Evolutionary conservation across 2,888 invertebrate genomes (phyloP).

Genomic region (Pollenia amentaria): DNA sequence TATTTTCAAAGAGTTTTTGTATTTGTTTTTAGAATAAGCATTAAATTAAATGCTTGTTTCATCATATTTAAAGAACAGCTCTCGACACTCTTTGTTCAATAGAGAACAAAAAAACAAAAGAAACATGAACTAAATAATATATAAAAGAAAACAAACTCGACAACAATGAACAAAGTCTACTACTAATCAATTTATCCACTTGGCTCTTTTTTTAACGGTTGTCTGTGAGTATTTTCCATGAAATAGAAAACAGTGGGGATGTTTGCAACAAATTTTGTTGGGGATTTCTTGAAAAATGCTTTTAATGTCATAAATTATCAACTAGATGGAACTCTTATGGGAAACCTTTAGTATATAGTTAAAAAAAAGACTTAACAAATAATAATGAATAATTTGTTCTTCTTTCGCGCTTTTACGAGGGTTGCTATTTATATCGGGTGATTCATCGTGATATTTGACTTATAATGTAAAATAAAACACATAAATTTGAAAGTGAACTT

Average conservation of each 20-base stretch:
- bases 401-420: too few species aligned
- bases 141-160: background rate
- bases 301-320: too few species aligned
- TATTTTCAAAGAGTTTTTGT: conserved; percentile 30
- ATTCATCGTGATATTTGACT: too few species aligned
- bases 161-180: conserved; percentile 63
- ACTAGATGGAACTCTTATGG: too few species aligned
- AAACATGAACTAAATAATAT: conserved; percentile 25
- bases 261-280: background rate
- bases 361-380: too few species aligned
- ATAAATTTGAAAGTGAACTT: too few species aligned
- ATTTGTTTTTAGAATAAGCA: conserved; percentile 17
- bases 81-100: conserved; percentile 32
- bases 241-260: conserved; percentile 23
- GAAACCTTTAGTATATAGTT: too few species aligned
- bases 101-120: background rate
- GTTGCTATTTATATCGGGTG: too few species aligned
- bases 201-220: conserved; percentile 33
- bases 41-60: conserved; percentile 60
- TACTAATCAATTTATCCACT: conserved; percentile 71
- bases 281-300: background rate
- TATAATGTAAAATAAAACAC: too few species aligned
- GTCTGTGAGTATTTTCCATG: conserved; percentile 37
- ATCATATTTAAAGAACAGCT: conserved; percentile 51
- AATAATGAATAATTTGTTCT: too few species aligned